Conservation (phyloP, 2,797 vertebrate species). For the Macrochelys suwanniensis region DNA sequence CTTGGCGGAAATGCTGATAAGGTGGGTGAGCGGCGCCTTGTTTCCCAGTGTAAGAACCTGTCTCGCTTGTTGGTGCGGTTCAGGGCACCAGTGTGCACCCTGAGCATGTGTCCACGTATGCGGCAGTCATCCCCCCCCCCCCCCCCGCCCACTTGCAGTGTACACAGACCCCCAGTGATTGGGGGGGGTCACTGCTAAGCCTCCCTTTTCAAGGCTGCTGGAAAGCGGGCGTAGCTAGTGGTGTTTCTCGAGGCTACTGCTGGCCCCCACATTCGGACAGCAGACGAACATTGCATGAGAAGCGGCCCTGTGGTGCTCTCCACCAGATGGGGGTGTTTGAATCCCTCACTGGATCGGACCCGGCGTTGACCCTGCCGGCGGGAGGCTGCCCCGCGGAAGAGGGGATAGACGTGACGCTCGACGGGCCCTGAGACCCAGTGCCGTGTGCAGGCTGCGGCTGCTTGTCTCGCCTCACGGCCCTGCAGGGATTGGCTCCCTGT, state of each 20-base stretch:
- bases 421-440: neutral
- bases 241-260: neutral
- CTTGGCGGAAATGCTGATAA: slow-evolving; percentile 98
- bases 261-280: neutral
- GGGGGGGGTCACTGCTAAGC: neutral
- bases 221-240: neutral
- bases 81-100: neutral
- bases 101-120: neutral
- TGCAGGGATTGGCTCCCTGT: neutral
- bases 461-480: neutral
- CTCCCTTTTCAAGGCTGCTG: neutral
- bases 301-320: neutral
- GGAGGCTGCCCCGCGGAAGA: neutral
- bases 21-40: slow-evolving; percentile 80
- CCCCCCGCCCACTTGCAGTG: no score
- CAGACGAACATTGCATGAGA: neutral
- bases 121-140: neutral
- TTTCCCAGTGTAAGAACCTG: neutral
- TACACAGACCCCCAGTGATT: neutral
- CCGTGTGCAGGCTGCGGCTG: neutral
- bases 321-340: neutral
- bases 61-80: neutral
- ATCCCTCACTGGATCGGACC: neutral
- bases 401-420: no score
- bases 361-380: neutral